Base-by-base conservation (phyloP, 2,113 vertebrate species). In the Bufo gargarizans region DNA sequence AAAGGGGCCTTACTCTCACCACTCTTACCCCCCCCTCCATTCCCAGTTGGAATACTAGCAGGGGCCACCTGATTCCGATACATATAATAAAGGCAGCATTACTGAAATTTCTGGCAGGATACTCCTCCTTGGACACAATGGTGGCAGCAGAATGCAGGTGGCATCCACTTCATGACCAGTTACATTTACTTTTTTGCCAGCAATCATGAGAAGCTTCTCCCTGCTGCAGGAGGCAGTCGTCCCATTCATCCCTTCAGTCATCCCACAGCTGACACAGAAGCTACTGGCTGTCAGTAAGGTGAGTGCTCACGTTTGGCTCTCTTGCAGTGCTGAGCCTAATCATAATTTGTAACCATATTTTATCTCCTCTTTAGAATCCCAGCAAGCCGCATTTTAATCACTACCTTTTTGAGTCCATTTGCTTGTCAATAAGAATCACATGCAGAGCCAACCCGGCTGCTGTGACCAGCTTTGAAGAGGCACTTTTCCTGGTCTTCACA, bases 341-440 rank as follows among this genome's bases (percentile, higher is more conserved):
- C 19, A 16, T 72, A 2, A 3, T 56, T n/a, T 47, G 85, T 91
- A 89, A 84, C 86, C 17, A 19, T 82, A 7, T n/a, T 74, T 55
- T 90, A 13, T 91, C 88, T 79, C 0, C 78, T 13, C 85, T 78
- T 91, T 82, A 99, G 98, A 99, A 99, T 91, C 98, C 98, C 92
- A 99, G 98, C 96, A 99, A 99, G 91, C 98, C 98, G 89, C 98
- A 99, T 92, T 99, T 99, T 90, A 99, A 99, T 93, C 98, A 99
- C 94, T 99, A 99, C 91, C 95, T 99, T 95, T 99, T 99, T 89
- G 98, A 99, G 93, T 97, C 98, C 7, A 96, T 99, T 90, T 99
- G 98, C 93, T 92, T 99, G 91, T 99, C 97, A 0, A 95, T 99
- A 91, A 94, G 98, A 69, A 98, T 99, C 93, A 99, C 98, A 0